phyloP scores from a whole-genome alignment of 2,797 vertebrate species.

The Sciurus vulgaris region DNA sequence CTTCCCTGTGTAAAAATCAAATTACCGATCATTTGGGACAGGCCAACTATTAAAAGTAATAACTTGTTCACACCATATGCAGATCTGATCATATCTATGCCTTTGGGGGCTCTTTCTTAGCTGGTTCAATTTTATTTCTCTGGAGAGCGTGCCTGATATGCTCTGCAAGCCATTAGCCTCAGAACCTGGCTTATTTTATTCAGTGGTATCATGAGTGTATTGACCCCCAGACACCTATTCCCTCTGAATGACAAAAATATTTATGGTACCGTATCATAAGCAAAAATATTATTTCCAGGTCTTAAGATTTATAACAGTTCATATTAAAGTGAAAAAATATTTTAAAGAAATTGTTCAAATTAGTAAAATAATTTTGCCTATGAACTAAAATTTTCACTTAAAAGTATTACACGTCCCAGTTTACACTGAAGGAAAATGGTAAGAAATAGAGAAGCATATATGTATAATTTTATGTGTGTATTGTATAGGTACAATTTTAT shows the following conservation, averaged over 20 bases:
- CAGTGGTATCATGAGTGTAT: neutral
- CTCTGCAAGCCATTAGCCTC: neutral
- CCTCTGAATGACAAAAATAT: neutral
- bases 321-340: neutral
- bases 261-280: slow-evolving; percentile 13
- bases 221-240: neutral
- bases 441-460: neutral
- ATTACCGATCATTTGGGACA: neutral
- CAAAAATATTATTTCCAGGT: neutral
- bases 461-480: neutral
- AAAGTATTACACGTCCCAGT: neutral
- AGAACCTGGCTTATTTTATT: neutral
- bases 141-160: neutral
- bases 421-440: neutral
- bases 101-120: neutral
- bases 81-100: neutral
- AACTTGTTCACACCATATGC: neutral
- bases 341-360: slow-evolving; percentile 11
- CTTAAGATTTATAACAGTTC: slow-evolving; percentile 7
- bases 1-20: neutral
- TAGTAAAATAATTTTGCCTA: neutral
- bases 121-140: neutral
- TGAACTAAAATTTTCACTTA: slow-evolving; percentile 8
- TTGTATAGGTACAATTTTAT: neutral
- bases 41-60: neutral